These are phyloP conservation scores for Ambastaia sidthimunki DNA, from an alignment of 2,797 vertebrate genomes.

Conservation along the genomic window DNA sequence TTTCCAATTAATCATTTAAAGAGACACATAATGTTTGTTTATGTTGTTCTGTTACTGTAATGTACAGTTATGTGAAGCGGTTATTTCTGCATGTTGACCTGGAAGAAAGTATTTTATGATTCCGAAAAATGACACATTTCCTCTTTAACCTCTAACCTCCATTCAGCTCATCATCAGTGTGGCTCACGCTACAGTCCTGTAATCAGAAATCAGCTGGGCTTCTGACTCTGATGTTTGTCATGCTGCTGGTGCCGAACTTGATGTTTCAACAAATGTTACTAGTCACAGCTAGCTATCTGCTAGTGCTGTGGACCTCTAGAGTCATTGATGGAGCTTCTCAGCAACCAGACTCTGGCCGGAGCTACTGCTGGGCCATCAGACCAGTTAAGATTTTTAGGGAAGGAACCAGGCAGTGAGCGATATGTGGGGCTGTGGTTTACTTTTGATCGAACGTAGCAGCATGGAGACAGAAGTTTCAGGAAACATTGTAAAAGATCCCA, in stretches of 20 bases:
- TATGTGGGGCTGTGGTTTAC: background rate
- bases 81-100: no score
- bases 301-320: constrained; percentile 4
- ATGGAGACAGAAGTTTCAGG: constrained; percentile 11
- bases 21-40: constrained; percentile 7
- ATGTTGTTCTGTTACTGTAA: background rate
- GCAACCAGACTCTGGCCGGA: constrained; percentile 4
- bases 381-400: constrained; percentile 1
- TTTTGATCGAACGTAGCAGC: background rate
- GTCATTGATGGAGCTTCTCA: constrained; percentile 6
- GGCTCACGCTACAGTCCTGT: background rate
- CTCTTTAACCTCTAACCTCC: background rate
- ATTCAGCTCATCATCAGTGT: background rate
- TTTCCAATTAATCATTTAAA: constrained; percentile 28
- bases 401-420: constrained; percentile 21
- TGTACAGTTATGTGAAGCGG: no score
- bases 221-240: background rate
- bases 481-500: constrained; percentile 1
- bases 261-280: no score
- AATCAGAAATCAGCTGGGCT: background rate
- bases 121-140: no score
- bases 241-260: no score
- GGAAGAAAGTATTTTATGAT: no score
- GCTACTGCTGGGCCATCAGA: constrained; percentile 14
- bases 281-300: background rate